Evolutionary conservation across 2,797 vertebrate genomes (phyloP).

Genomic region (Sebastes taczanowskii): DNA sequence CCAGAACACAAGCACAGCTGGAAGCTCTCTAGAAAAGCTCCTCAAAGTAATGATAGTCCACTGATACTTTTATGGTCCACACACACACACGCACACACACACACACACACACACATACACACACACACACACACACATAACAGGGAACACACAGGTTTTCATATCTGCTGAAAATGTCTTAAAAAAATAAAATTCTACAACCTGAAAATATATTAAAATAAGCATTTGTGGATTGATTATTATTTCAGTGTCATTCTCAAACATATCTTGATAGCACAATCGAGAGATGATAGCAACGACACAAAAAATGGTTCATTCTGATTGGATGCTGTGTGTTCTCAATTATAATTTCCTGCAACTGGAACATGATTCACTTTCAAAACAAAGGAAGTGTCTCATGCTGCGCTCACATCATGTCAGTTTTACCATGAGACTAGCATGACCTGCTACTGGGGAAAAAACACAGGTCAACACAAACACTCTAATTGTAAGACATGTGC

Average conservation of each 20-base stretch:
- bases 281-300: neutral
- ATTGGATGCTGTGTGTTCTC: neutral
- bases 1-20: constrained; percentile 67
- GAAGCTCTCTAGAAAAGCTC: constrained; percentile 63
- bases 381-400: constrained; percentile 4
- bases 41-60: constrained; percentile 63
- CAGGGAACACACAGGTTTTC: neutral
- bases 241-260: neutral
- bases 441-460: neutral
- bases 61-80: constrained; percentile 45
- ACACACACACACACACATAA: neutral
- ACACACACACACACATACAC: constrained; percentile 4
- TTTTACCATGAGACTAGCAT: neutral
- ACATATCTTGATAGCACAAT: neutral
- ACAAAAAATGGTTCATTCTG: neutral
- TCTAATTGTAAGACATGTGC: neutral
- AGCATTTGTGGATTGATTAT: neutral
- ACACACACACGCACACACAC: neutral
- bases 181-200: neutral
- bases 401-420: constrained; percentile 5
- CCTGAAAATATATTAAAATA: neutral
- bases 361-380: constrained; percentile 10
- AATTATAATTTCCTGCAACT: neutral
- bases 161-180: neutral
- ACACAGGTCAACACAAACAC: constrained; percentile 8